Evolutionary conservation across 2,888 invertebrate species (phyloP).

Genomic region (Stegana nigrithorax): DNA sequence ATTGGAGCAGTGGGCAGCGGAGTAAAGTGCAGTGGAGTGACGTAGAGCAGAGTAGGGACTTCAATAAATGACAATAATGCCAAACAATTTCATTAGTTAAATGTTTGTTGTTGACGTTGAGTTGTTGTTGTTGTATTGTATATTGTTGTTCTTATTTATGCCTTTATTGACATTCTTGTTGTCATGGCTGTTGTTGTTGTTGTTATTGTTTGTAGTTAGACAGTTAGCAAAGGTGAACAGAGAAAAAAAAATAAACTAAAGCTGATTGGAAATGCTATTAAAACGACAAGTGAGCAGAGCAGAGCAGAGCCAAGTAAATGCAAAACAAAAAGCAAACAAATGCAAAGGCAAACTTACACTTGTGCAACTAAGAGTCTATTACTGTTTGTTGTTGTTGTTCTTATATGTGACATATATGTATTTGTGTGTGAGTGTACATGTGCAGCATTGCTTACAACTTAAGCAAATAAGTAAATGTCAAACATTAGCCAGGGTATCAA

Average conservation of each 20-base stretch:
- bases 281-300: not conserved
- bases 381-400: too few relatives aligned
- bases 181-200: not conserved
- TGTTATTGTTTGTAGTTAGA: not conserved
- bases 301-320: too few relatives aligned
- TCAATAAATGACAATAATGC: constrained; percentile 59
- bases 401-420: too few relatives aligned
- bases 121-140: too few relatives aligned
- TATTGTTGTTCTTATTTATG: constrained; percentile 10
- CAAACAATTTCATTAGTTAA: constrained; percentile 57
- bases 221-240: not conserved
- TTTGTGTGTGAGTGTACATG: too few relatives aligned
- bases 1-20: too few relatives aligned
- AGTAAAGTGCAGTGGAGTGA: not conserved
- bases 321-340: too few relatives aligned
- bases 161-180: constrained; percentile 29
- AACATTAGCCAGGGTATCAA: not conserved
- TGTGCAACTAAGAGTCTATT: too few relatives aligned
- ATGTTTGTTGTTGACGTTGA: constrained; percentile 27
- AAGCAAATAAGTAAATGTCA: not conserved
- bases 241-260: not conserved
- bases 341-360: too few relatives aligned
- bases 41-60: constrained; percentile 8
- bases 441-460: too few relatives aligned
- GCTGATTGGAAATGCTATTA: not conserved